Evolutionary conservation across 2,113 vertebrate genomes (phyloP).

Genomic region (Eudyptes chrysolophus): DNA sequence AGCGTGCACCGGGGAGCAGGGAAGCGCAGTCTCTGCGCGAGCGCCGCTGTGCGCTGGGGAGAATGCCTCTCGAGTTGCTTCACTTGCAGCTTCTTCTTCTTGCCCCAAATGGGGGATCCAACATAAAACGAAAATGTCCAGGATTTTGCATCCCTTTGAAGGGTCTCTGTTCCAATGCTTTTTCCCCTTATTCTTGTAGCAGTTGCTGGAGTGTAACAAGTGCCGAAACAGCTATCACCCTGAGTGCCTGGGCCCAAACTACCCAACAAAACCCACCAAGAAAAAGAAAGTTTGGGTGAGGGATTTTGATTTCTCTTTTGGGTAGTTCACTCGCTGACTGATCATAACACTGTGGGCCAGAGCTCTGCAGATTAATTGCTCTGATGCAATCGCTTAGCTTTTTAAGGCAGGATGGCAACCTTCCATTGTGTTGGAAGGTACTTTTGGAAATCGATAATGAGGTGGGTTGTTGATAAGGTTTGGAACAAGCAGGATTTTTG

Average conservation of each 20-base stretch:
- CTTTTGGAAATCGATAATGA: neutral
- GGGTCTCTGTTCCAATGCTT: neutral
- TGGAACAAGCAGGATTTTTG: neutral
- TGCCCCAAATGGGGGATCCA: neutral
- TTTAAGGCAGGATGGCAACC: neutral
- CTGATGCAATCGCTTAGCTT: neutral
- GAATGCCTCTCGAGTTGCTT: neutral
- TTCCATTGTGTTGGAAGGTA: neutral
- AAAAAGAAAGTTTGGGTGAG: slow-evolving; percentile 98
- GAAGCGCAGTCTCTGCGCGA: neutral
- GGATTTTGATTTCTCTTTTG: neutral
- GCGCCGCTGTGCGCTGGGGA: accelerated
- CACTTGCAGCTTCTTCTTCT: neutral
- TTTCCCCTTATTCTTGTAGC: slow-evolving; percentile 64
- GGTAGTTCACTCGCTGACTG: neutral
- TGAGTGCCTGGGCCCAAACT: slow-evolving; percentile 99
- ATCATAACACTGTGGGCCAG: accelerated
- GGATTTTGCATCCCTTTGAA: neutral
- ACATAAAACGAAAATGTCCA: neutral
- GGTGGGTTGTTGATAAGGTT: neutral
- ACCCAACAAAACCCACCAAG: slow-evolving; percentile 96
- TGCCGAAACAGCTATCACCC: slow-evolving; percentile 99
- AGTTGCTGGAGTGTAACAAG: slow-evolving; percentile 97
- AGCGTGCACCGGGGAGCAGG: accelerated
- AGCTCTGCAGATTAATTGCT: neutral